phyloP scores from a whole-genome alignment of 2,797 vertebrate species.

The Clamator glandarius region DNA sequence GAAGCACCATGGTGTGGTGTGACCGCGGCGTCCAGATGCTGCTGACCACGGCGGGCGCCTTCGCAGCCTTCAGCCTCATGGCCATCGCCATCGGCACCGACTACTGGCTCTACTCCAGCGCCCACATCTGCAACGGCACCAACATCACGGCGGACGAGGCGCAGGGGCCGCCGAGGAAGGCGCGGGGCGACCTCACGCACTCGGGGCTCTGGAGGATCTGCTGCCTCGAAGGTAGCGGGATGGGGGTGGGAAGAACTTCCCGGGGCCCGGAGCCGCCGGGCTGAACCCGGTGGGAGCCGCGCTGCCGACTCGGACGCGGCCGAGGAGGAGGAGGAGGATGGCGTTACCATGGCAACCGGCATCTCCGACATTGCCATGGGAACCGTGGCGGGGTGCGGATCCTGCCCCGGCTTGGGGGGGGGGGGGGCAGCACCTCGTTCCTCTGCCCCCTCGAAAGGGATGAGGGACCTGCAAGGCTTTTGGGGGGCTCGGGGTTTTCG shows the following conservation, averaged over 20 bases:
- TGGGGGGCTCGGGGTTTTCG: too few species aligned
- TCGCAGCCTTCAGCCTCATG: slow-evolving; percentile 95
- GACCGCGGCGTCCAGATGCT: slow-evolving; percentile 92
- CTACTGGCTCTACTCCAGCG: slow-evolving; percentile 96
- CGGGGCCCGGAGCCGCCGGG: not conserved
- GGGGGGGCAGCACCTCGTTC: slow-evolving; percentile 4
- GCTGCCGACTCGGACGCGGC: slow-evolving; percentile 55
- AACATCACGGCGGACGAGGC: slow-evolving; percentile 82
- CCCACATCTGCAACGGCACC: slow-evolving; percentile 92
- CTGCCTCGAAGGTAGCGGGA: slow-evolving; percentile 90
- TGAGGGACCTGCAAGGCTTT: not conserved
- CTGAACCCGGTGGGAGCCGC: not conserved
- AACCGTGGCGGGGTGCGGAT: slow-evolving; percentile 82
- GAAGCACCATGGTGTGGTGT: slow-evolving; percentile 94
- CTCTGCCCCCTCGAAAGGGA: too few species aligned
- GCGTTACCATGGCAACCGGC: slow-evolving; percentile 94
- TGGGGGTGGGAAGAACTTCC: slow-evolving; percentile 38
- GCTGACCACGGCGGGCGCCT: slow-evolving; percentile 90
- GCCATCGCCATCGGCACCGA: slow-evolving; percentile 95
- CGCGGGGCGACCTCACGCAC: slow-evolving; percentile 89
- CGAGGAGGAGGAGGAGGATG: slow-evolving; percentile 76
- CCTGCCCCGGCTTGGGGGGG: slow-evolving; percentile 55
- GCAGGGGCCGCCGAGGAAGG: slow-evolving; percentile 82
- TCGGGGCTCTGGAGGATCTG: slow-evolving; percentile 95
- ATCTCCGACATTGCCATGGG: slow-evolving; percentile 93